Evolutionary conservation across 2,888 invertebrate genomes (phyloP).

Genomic region (Germaria angustata): DNA sequence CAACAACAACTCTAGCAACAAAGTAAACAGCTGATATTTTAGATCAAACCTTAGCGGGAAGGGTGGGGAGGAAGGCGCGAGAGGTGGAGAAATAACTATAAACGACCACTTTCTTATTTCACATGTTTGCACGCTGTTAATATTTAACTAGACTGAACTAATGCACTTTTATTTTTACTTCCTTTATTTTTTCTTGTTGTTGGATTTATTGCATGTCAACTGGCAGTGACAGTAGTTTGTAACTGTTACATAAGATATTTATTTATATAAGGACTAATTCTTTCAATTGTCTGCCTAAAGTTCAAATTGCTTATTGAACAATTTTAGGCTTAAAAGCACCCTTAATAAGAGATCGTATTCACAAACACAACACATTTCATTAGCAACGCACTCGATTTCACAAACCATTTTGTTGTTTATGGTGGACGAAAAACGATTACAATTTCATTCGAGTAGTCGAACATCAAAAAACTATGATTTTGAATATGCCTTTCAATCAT

Average conservation of each 20-base stretch:
- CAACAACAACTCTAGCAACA: constrained; percentile 20
- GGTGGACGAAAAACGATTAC: too few relatives aligned
- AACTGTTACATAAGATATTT: background rate
- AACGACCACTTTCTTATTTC: constrained; percentile 41
- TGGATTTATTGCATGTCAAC: background rate
- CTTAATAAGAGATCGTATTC: too few relatives aligned
- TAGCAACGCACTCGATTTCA: too few relatives aligned
- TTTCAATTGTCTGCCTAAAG: too few relatives aligned
- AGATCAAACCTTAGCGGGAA: background rate
- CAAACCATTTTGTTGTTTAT: too few relatives aligned
- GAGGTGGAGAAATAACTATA: background rate
- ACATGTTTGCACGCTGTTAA: constrained; percentile 52
- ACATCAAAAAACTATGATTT: too few relatives aligned
- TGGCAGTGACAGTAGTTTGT: constrained; percentile 11
- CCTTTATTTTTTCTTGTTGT: too few relatives aligned
- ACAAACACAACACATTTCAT: too few relatives aligned
- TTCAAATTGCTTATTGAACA: too few relatives aligned
- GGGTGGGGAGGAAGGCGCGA: background rate
- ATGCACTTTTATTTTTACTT: constrained; percentile 42
- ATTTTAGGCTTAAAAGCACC: too few relatives aligned
- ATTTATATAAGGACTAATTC: background rate
- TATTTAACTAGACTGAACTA: background rate
- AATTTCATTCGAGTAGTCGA: too few relatives aligned
- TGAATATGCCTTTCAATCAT: too few relatives aligned
- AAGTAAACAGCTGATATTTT: constrained; percentile 54